Evolutionary conservation across 92 coral and sea anemone species (phyloP).

Genomic region (Hydrozoanthus gracilis): DNA sequence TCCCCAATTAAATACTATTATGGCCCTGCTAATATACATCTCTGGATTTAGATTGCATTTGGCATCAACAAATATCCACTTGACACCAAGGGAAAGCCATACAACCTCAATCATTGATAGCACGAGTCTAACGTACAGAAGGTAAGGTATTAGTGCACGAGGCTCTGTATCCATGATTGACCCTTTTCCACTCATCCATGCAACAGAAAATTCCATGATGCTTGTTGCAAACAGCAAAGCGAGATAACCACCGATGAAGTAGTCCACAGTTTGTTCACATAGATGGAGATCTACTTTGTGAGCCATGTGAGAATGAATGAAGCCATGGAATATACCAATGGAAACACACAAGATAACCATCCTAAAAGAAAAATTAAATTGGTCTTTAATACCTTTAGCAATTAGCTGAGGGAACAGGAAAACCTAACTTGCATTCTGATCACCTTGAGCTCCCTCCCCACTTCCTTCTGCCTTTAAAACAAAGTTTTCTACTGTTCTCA

Average conservation of each 20-base stretch:
- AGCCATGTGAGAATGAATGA: constrained; percentile 60
- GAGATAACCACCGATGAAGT: constrained; percentile 92
- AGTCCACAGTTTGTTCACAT: constrained; percentile 95
- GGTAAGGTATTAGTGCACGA: constrained; percentile 82
- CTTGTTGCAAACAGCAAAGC: constrained; percentile 95
- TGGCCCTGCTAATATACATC: constrained; percentile 78
- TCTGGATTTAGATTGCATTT: constrained; percentile 68
- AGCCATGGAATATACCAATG: constrained; percentile 84
- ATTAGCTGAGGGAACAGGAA: neutral
- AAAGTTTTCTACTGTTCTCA: no score
- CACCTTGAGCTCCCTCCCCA: no score
- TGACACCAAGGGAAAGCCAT: constrained; percentile 94
- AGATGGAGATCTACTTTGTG: constrained; percentile 52
- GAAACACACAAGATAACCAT: constrained; percentile 79
- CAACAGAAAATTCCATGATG: constrained; percentile 87
- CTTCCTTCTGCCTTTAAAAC: no score
- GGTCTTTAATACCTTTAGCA: neutral
- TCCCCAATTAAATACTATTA: constrained; percentile 94
- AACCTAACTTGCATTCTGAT: no score
- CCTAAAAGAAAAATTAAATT: constrained; percentile 52
- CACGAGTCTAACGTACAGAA: constrained; percentile 85
- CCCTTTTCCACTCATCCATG: constrained; percentile 98
- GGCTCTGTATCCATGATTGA: constrained; percentile 96
- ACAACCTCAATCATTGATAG: constrained; percentile 80
- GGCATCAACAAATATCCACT: constrained; percentile 92